These are phyloP conservation scores for Dasysyrphus tricinctus DNA, from an alignment of 2,888 invertebrate genomes.

Conservation along the genomic window DNA sequence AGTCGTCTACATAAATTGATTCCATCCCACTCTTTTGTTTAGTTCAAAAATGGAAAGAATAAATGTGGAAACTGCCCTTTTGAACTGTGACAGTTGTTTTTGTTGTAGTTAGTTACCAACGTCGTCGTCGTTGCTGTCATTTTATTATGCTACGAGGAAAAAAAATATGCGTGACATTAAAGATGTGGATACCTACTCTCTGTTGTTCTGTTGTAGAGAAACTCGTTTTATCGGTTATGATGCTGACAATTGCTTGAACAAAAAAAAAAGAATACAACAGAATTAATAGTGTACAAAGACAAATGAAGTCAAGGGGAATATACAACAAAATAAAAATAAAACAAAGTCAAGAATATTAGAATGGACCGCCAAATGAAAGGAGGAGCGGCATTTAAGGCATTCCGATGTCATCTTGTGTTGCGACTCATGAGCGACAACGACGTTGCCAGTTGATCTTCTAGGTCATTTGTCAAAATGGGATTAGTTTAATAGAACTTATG, in stretches of 20 bases:
- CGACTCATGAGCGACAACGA: constrained; percentile 1
- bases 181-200: neutral
- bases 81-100: constrained; percentile 57
- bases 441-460: constrained; percentile 48
- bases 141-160: neutral
- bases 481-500: constrained; percentile 25
- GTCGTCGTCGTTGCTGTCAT: constrained; percentile 4
- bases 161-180: neutral
- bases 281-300: constrained; percentile 14
- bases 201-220: constrained; percentile 3
- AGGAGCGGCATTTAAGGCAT: constrained; percentile 51
- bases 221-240: neutral
- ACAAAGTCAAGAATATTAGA: constrained; percentile 36
- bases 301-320: constrained; percentile 24
- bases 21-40: neutral
- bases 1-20: neutral
- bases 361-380: constrained; percentile 37
- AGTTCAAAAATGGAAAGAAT: constrained; percentile 26
- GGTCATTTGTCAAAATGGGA: constrained; percentile 49
- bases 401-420: constrained; percentile 36
- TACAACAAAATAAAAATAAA: neutral
- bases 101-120: neutral
- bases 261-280: neutral
- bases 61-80: constrained; percentile 65
- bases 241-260: neutral